A percentile compares a stretch with the other conserved stretches of the same genome.
Evolutionary conservation across 2,113 vertebrate genomes (phyloP).

Genomic region (Muscicapa adusta): DNA sequence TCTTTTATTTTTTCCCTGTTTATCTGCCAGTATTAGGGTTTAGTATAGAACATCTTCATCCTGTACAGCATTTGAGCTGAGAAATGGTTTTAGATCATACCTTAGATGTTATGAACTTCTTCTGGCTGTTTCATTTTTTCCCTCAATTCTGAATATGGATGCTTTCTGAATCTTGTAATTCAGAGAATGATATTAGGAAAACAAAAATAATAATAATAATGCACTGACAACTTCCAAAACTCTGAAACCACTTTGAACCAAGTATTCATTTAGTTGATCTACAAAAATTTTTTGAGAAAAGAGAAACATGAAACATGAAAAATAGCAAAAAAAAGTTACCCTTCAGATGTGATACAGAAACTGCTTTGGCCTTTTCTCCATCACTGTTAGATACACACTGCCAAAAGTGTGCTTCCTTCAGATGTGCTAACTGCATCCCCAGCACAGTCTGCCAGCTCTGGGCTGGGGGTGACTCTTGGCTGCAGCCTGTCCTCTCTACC

Average conservation of each 20-base stretch:
- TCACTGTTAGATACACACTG: neutral
- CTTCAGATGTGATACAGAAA: neutral
- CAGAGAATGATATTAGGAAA: neutral
- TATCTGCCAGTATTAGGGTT: neutral
- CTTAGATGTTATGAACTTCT: neutral
- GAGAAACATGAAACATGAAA: neutral
- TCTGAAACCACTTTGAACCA: neutral
- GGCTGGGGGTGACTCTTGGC: neutral
- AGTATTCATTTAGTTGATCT: neutral
- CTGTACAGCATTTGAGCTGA: neutral
- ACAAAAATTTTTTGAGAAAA: neutral
- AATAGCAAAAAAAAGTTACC: neutral
- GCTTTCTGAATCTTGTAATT: neutral
- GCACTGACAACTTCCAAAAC: neutral
- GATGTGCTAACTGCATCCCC: neutral
- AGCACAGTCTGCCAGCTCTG: neutral
- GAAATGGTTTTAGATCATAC: neutral
- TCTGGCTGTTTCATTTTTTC: neutral
- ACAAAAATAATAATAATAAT: neutral
- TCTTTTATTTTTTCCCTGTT: neutral
- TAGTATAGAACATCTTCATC: neutral
- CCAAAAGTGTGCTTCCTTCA: neutral
- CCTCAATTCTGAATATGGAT: neutral
- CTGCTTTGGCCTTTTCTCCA: neutral
- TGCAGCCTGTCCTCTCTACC: neutral